Evolutionary conservation across 2,888 invertebrate genomes (phyloP).

Genomic region (Philereme vetulata): DNA sequence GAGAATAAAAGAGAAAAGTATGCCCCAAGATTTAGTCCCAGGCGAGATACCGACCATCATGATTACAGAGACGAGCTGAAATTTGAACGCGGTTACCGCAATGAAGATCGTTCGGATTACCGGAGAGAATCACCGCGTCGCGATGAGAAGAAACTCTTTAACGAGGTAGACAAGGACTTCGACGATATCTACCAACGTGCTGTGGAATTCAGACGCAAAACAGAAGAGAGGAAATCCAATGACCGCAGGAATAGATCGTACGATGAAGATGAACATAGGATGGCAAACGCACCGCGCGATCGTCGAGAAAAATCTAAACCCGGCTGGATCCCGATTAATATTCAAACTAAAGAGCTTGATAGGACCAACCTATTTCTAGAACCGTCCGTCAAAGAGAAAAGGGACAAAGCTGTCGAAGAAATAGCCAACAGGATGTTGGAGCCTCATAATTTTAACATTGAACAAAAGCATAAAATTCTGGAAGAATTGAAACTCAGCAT

Average conservation of each 20-base stretch:
- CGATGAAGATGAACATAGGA: constrained; percentile 9
- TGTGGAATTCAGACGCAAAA: constrained; percentile 63
- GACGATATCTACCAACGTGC: constrained; percentile 68
- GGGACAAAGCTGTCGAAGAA: constrained; percentile 63
- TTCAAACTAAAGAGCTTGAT: constrained; percentile 11
- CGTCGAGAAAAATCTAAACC: constrained; percentile 12
- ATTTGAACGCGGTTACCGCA: constrained; percentile 29
- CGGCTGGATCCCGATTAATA: constrained; percentile 20
- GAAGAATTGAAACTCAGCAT: constrained; percentile 55
- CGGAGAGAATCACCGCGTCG: constrained; percentile 41
- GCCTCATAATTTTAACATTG: constrained; percentile 49
- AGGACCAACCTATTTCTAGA: constrained; percentile 13
- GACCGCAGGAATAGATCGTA: constrained; percentile 34
- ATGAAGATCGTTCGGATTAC: constrained; percentile 26
- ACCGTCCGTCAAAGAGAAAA: constrained; percentile 46
- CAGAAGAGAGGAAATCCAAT: constrained; percentile 57
- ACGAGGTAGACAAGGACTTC: constrained; percentile 61
- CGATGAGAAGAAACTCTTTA: constrained; percentile 38
- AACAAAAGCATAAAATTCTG: constrained; percentile 48
- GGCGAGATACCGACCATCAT: constrained; percentile 26
- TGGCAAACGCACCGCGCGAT: constrained; percentile 2
- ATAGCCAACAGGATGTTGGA: constrained; percentile 57
- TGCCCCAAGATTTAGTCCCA: constrained; percentile 22
- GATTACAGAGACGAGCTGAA: constrained; percentile 23
- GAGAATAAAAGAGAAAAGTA: constrained; percentile 40